Conservation (phyloP, 2,888 invertebrate species). For the Lasius platythorax region DNA sequence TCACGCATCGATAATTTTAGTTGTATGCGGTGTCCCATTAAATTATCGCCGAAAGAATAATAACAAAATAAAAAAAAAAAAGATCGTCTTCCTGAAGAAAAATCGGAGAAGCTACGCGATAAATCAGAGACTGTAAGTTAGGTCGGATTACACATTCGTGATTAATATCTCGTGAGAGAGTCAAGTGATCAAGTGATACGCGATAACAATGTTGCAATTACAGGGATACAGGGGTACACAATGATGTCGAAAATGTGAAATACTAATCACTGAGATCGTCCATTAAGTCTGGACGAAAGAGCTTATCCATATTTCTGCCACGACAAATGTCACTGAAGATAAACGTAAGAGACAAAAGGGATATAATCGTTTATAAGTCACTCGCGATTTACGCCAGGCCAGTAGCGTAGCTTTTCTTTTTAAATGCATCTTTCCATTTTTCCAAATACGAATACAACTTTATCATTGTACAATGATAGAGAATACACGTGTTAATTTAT, state of each 20-base stretch:
- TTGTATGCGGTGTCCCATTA: neutral
- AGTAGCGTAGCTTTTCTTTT: slow-evolving; percentile 9
- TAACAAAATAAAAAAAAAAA: neutral
- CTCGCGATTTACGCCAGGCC: slow-evolving; percentile 7
- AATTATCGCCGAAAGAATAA: slow-evolving; percentile 13
- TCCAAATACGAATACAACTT: neutral
- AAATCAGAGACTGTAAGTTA: slow-evolving; percentile 7
- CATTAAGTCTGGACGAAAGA: slow-evolving; percentile 17
- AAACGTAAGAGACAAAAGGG: slow-evolving; percentile 24
- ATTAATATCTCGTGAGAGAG: slow-evolving; percentile 6
- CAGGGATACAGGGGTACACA: neutral
- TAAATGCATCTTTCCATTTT: neutral
- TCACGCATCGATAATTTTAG: slow-evolving; percentile 50
- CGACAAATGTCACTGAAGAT: slow-evolving; percentile 38
- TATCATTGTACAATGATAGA: neutral
- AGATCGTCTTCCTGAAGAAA: neutral
- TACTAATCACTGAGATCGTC: slow-evolving; percentile 3
- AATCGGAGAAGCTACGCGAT: neutral
- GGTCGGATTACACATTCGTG: neutral
- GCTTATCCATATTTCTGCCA: slow-evolving; percentile 11
- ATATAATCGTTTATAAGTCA: slow-evolving; percentile 42
- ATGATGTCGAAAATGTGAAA: slow-evolving; percentile 15
- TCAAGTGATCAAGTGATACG: neutral
- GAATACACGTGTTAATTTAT: neutral
- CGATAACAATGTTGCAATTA: slow-evolving; percentile 8